Base-by-base conservation (phyloP, 2,797 vertebrate genomes). In the Onychomys leucogaster region DNA sequence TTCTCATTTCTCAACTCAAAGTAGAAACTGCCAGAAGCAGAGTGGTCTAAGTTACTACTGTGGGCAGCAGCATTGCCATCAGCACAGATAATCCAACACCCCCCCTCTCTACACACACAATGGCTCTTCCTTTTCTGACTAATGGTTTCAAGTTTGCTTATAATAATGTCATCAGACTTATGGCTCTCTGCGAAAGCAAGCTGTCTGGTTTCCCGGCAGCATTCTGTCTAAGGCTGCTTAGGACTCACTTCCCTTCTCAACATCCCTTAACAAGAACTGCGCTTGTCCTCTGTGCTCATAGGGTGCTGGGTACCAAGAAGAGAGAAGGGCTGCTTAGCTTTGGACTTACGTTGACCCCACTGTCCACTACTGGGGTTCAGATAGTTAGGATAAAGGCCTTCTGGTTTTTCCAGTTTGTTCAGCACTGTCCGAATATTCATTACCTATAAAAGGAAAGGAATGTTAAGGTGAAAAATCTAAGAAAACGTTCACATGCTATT, bases 361-460 rank as follows among this genome's bases (percentile, higher is more conserved):
- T 99, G 99, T 96, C 99, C 99, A 82, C 99, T 99, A 98, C 99
- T 99, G 87, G 99, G 99, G 98, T 99, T 99, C 98, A 99, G 98
- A 96, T 99, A 99, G 98, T 99, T 99, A 67, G 99, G 99, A 90
- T 99, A 99, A 90, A 99, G 99, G 23, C 99, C 99, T 98, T 99
- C 99, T 13, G 99, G 99, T 97, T 99, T 99, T 97, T 99, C 99
- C 98, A 99, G 98, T 32, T 99, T 99, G 94, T 99, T 99, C 25
- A 99, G 98, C 19, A 99, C 99, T 98, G 99, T 99, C 59, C 99
- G 98, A 98, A 99, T 99, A 98, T 99, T 99, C 99, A 99, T 99
- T 1, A 99, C 99, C 99, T 99, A 89, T 89, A 90, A 96, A 6
- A 97, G 97, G 90, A 80, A 89, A 96, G 34, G 25, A 95, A 86